Base-by-base conservation (phyloP, 1,140 invertebrate genomes). In the Homarus americanus region DNA sequence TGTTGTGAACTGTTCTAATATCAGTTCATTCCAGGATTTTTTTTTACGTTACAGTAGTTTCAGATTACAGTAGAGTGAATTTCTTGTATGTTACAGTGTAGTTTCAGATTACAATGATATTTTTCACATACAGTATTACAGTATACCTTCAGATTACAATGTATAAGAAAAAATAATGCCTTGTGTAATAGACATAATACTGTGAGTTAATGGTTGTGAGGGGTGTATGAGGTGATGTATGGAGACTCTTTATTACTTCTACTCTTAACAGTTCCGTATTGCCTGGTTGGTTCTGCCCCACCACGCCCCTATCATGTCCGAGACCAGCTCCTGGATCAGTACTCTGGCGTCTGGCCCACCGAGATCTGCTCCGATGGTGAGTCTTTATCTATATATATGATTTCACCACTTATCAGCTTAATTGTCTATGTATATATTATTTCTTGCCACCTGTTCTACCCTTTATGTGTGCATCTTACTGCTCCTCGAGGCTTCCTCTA, bases 291-390 rank as follows among this genome's bases (percentile, higher is more conserved):
- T 97, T 69, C 96, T 96, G 28, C 92, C 95, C 94, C 41, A 96
- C 92, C 95, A 96, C 0, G 96, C 97, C 84, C 96, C 97, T 0
- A 95, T 98, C 1, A 96, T 97, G 85, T 98, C 98, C 0, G 95
- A 96, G 12, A 96, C 97, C 32, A 98, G 97, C 92, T 96, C 97
- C 0, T 96, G 97, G 24, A 98, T 98, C 93, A 96, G 96, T 79
- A 98, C 98, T 0, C 94, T 96, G 24, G 95, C 97, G 2, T 95
- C 95, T 66, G 97, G 97, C 76, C 94, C 96, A 32, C 97, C 97
- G 10, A 95, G 95, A 72, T 97, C 97, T 7, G 94, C 96, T 44
- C 97, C 97, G 49, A 94, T 95, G 82, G 89, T 91, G 80, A 87
- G 32, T 32, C n/a, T 17, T 49, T n/a, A 53, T 1, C n/a, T 28